These are phyloP conservation scores for Acanthosepion lycidas DNA, from an alignment of 2,888 invertebrate species.

Conservation along the genomic window DNA sequence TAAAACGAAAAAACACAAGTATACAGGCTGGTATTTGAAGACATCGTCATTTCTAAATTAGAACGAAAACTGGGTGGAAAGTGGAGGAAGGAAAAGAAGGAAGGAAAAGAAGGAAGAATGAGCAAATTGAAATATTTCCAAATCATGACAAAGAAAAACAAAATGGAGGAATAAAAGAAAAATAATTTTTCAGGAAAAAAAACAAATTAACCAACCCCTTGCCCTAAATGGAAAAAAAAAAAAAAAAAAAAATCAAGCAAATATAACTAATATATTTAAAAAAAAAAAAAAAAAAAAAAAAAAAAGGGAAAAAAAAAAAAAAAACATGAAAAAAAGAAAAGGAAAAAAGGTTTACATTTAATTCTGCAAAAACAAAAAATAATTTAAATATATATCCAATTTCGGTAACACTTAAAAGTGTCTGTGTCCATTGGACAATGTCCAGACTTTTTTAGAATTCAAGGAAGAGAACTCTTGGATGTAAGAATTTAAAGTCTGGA, in stretches of 20 bases:
- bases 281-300: not conserved
- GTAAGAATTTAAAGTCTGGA: not conserved
- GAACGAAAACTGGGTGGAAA: not conserved
- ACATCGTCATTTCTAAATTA: not conserved
- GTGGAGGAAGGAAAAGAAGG: not conserved
- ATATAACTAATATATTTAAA: too few relatives aligned
- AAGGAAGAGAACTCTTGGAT: not conserved
- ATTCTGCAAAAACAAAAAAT: not conserved
- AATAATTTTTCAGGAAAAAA: not conserved
- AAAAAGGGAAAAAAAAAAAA: not conserved
- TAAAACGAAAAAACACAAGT: not conserved
- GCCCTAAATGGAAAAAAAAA: not conserved
- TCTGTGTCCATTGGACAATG: not conserved
- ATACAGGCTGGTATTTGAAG: not conserved
- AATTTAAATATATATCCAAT: not conserved
- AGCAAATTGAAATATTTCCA: not conserved
- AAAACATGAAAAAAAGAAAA: not conserved
- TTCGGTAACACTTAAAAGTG: not conserved
- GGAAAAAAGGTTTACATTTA: not conserved
- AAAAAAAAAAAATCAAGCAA: not conserved
- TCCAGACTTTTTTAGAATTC: not conserved
- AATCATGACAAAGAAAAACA: not conserved
- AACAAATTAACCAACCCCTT: not conserved
- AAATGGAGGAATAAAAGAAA: slow-evolving; percentile 10
- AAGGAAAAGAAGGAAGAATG: not conserved